Conservation (phyloP, 1,140 invertebrate species). For the Lepidostoma basale region DNA sequence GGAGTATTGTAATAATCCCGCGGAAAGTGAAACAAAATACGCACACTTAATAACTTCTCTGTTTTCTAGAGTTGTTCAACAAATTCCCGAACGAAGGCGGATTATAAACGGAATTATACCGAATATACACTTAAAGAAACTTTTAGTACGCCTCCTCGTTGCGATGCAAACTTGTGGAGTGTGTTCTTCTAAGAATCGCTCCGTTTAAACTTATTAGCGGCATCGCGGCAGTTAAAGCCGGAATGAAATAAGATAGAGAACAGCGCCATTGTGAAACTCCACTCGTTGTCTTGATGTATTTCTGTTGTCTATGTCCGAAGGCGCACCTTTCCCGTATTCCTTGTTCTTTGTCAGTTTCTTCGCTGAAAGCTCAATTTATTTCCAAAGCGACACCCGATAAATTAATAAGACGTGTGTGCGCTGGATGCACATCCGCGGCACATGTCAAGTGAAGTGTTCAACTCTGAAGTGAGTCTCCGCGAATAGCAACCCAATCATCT, state of each 20-base stretch:
- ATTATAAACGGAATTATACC: slow-evolving; percentile 20
- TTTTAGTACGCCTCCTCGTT: slow-evolving; percentile 1
- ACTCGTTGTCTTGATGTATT: slow-evolving; percentile 13
- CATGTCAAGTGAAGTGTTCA: no score
- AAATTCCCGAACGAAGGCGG: slow-evolving; percentile 5
- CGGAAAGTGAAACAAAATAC: slow-evolving; percentile 16
- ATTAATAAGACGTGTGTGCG: slow-evolving; percentile 3
- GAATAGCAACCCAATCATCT: no score
- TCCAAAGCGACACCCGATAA: slow-evolving; percentile 22
- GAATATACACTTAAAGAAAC: slow-evolving; percentile 9
- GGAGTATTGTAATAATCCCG: background rate
- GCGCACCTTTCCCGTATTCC: background rate
- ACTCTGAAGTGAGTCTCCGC: no score
- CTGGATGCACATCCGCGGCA: background rate
- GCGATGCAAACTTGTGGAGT: slow-evolving; percentile 17
- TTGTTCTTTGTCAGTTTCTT: slow-evolving; percentile 8
- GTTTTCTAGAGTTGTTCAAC: slow-evolving; percentile 1
- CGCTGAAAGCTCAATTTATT: slow-evolving; percentile 24
- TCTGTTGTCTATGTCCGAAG: slow-evolving; percentile 13
- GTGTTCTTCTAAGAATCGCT: background rate
- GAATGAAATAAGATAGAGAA: slow-evolving; percentile 7
- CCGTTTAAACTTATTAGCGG: slow-evolving; percentile 15
- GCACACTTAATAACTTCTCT: slow-evolving; percentile 4
- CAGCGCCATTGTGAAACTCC: slow-evolving; percentile 21
- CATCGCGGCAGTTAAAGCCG: background rate